A percentile compares a stretch with the other conserved stretches of the same genome.
phyloP scores from a whole-genome alignment of 64 coral and sea anemone genomes.

The Porites australiensis region DNA sequence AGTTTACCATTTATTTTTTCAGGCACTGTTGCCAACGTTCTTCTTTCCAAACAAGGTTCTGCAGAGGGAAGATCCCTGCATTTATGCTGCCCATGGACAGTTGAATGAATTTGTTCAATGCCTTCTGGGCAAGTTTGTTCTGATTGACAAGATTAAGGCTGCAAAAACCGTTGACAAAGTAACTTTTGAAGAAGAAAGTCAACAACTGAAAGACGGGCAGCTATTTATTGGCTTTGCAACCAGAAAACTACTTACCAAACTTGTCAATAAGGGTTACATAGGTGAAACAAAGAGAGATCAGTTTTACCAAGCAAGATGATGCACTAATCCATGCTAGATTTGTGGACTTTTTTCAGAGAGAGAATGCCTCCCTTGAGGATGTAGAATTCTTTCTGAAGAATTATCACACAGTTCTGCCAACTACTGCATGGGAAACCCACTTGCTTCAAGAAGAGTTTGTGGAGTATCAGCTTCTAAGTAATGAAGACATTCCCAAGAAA shows the following conservation, averaged over 20 bases:
- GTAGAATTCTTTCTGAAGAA: slow-evolving; percentile 61
- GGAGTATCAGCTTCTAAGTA: slow-evolving; percentile 23
- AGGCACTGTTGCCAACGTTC: slow-evolving; percentile 38
- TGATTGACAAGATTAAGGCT: slow-evolving; percentile 21
- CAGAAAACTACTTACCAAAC: slow-evolving; percentile 40
- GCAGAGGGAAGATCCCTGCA: slow-evolving; percentile 63
- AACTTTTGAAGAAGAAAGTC: not conserved
- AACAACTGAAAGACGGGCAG: slow-evolving; percentile 42
- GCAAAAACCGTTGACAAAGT: slow-evolving; percentile 31
- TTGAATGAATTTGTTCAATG: too few relatives aligned
- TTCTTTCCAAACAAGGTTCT: slow-evolving; percentile 50
- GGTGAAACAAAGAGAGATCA: slow-evolving; percentile 56
- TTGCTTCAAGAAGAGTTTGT: slow-evolving; percentile 53
- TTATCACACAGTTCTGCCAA: slow-evolving; percentile 39
- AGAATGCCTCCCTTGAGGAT: slow-evolving; percentile 46
- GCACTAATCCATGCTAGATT: slow-evolving; percentile 45
- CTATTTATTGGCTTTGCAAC: slow-evolving; percentile 68
- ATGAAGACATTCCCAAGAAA: slow-evolving; percentile 16
- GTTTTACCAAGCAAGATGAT: slow-evolving; percentile 41
- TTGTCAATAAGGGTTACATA: slow-evolving; percentile 43
- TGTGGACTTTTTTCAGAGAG: slow-evolving; percentile 49
- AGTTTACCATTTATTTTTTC: slow-evolving; percentile 48
- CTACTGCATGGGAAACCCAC: not conserved
- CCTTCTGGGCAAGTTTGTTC: too few relatives aligned
- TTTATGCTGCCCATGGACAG: slow-evolving; percentile 3